Evolutionary conservation across 2,113 vertebrate species (phyloP), one percentile per base, ranked within the genome.

Genomic region (Sander lucioperca): DNA sequence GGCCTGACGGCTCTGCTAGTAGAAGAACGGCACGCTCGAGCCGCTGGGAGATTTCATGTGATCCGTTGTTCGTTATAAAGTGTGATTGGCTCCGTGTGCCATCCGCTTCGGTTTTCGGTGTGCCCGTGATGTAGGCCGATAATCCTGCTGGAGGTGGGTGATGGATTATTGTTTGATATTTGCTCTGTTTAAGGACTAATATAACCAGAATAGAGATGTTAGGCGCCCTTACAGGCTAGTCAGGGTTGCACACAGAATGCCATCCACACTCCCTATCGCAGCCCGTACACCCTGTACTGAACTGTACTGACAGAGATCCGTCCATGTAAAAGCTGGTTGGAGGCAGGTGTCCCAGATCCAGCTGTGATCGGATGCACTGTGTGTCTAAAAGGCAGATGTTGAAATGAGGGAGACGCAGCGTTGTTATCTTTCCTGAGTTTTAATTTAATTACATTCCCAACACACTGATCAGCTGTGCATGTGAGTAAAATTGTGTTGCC

Each of bases 91-190:
- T 79, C 58, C 45, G 23, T 33, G 33, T 56, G 57, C 43, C 33
- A 1, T 18, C 50, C 21, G 1, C 33, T 18, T 57, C 36, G 54
- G 71, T 23, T 27, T 74, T 50, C 30, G 25, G 23, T 47, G 63
- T 59, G 65, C 74, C 64, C 67, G 33, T 5, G 75, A 51, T 67
- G 56, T 72, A 86, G 87, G 77, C 87, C 69, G 77, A 48, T 39
- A 14, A 62, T 65, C 69, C 64, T 61, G 68, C 69, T 61, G 36
- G 63, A 83, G 84, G 80, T 80, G 59, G 63, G 80, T 88, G 45
- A 54, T 69, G 15, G 30, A 21, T 72, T 74, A 71, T 83, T 66
- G 33, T 69, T 33, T 69, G 4, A n/a, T 57, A n/a, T 48, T 1
- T 45, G 45, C 77, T 77, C 57, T 47, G 77, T 72, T 72, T 54